A percentile compares a stretch with the other conserved stretches of the same genome.
Conservation (phyloP, 2,888 invertebrate genomes). For the Dynastes grantii region DNA sequence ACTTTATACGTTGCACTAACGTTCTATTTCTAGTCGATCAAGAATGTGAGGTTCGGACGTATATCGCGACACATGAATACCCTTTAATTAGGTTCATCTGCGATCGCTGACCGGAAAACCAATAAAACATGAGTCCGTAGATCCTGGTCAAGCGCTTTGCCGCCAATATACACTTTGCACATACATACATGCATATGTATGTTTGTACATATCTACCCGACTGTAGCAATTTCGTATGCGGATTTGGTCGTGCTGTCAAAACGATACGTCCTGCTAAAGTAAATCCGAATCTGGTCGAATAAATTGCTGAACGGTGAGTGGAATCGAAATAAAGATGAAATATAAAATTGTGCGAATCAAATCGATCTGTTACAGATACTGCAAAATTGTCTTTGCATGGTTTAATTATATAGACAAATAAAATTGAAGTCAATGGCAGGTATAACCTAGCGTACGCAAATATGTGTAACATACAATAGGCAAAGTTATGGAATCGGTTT, state of each 20-base stretch:
- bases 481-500: too few species aligned
- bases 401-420: too few species aligned
- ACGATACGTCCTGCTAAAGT: background rate
- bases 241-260: background rate
- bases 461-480: too few species aligned
- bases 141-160: background rate
- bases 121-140: conserved; percentile 12
- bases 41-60: background rate
- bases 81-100: conserved; percentile 28
- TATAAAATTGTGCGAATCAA: background rate
- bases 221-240: conserved; percentile 1
- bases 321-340: background rate
- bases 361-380: background rate
- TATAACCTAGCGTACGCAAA: too few species aligned
- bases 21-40: background rate
- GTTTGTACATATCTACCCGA: background rate
- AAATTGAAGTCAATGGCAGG: too few species aligned
- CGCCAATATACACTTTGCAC: background rate
- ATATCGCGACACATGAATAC: background rate
- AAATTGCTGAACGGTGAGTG: background rate
- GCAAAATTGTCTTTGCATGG: too few species aligned
- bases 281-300: background rate
- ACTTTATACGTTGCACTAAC: background rate
- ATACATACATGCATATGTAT: too few species aligned
- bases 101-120: background rate